Conservation (phyloP, 2,888 invertebrate genomes). For the Eristalis intricaria region DNA sequence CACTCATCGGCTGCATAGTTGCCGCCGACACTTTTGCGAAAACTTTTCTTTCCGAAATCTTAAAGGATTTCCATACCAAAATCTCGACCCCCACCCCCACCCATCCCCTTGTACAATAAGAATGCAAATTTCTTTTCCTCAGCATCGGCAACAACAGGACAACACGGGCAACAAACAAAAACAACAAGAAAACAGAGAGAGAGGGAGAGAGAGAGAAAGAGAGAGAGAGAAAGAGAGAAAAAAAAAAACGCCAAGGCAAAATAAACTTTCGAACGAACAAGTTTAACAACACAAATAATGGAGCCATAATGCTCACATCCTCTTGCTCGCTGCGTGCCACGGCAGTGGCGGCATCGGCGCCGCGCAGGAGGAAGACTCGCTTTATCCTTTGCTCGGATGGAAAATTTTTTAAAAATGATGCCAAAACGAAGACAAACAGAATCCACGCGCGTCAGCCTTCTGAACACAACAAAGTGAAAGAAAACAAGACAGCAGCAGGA, state of each 20-base stretch:
- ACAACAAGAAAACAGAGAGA: background rate
- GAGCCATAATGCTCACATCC: constrained; percentile 62
- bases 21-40: constrained; percentile 6
- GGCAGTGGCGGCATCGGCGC: background rate
- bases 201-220: background rate
- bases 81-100: background rate
- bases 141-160: background rate
- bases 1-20: constrained; percentile 34
- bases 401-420: constrained; percentile 36
- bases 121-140: constrained; percentile 51
- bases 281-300: constrained; percentile 66
- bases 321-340: constrained; percentile 10
- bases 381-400: constrained; percentile 18
- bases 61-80: background rate
- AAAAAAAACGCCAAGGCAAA: constrained; percentile 4
- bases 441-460: constrained; percentile 53
- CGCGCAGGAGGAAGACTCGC: background rate
- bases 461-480: background rate
- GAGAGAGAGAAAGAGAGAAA: background rate
- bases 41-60: background rate
- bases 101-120: constrained; percentile 23
- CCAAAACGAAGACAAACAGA: constrained; percentile 51
- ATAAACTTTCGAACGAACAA: constrained; percentile 58
- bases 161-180: background rate
- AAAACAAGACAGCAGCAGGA: constrained; percentile 32